phyloP scores from a whole-genome alignment of 2,797 vertebrate species.

The Iguana delicatissima region DNA sequence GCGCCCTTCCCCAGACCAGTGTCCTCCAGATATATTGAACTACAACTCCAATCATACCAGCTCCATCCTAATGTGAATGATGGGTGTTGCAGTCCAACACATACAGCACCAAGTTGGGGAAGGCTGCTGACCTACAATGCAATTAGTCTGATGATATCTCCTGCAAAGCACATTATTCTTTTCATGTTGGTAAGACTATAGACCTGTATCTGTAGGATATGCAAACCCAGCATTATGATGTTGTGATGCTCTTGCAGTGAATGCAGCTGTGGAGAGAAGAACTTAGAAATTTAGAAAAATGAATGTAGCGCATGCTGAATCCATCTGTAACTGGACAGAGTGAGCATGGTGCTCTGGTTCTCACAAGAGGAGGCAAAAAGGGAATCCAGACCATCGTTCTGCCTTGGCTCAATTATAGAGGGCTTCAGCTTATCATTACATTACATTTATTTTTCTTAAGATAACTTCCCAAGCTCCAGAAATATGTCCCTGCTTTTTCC shows the following conservation, averaged over 20 bases:
- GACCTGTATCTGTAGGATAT: not conserved
- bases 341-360: not conserved
- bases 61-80: no score
- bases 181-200: conserved; percentile 17
- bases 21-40: no score
- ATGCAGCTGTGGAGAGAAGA: not conserved
- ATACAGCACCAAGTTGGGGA: not conserved
- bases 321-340: not conserved
- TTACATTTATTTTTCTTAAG: not conserved
- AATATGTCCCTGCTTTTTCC: no score
- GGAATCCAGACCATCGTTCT: no score
- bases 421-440: not conserved
- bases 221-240: not conserved
- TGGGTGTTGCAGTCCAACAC: no score
- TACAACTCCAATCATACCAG: no score
- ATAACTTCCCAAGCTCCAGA: not conserved
- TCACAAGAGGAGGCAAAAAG: no score
- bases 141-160: not conserved
- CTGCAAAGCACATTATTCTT: not conserved
- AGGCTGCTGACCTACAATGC: not conserved
- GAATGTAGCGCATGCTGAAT: not conserved
- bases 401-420: no score
- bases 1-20: no score
- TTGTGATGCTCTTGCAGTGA: no score
- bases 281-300: not conserved